Conservation (phyloP, 2,797 vertebrate genomes). For the Urosaurus nigricauda region DNA sequence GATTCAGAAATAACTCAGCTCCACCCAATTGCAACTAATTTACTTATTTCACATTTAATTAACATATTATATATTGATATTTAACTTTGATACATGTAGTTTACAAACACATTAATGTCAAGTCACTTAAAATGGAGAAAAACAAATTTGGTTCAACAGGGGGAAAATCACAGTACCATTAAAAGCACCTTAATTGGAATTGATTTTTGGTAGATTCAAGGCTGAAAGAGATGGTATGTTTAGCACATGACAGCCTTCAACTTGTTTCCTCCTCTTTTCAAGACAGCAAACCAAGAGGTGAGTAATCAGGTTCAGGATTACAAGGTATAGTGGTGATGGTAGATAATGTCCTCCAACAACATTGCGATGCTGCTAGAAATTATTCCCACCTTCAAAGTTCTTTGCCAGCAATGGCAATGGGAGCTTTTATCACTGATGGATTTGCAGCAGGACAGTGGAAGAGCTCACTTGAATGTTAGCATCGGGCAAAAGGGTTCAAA, state of each 20-base stretch:
- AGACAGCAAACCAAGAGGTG: neutral
- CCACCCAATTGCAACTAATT: neutral
- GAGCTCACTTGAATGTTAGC: neutral
- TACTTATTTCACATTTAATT: constrained; percentile 10
- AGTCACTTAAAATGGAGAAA: neutral
- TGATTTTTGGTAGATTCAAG: neutral
- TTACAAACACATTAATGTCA: constrained; percentile 1
- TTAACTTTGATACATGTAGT: neutral
- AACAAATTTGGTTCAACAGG: neutral
- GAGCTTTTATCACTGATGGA: neutral
- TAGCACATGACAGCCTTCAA: neutral
- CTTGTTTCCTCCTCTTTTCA: neutral
- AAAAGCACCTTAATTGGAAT: neutral
- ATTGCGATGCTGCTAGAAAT: neutral
- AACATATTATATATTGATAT: neutral
- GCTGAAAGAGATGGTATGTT: neutral
- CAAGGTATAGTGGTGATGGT: neutral
- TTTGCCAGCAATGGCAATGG: neutral
- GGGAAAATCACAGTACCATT: neutral
- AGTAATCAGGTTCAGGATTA: neutral
- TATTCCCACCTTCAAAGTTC: neutral
- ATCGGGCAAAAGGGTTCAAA: neutral
- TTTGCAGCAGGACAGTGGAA: neutral
- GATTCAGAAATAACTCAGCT: neutral
- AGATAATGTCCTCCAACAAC: neutral